Percentiles rank a stretch among this genome's conserved stretches.
Evolutionary conservation across 2,113 vertebrate species (phyloP).

Genomic region (Asarcornis scutulata): DNA sequence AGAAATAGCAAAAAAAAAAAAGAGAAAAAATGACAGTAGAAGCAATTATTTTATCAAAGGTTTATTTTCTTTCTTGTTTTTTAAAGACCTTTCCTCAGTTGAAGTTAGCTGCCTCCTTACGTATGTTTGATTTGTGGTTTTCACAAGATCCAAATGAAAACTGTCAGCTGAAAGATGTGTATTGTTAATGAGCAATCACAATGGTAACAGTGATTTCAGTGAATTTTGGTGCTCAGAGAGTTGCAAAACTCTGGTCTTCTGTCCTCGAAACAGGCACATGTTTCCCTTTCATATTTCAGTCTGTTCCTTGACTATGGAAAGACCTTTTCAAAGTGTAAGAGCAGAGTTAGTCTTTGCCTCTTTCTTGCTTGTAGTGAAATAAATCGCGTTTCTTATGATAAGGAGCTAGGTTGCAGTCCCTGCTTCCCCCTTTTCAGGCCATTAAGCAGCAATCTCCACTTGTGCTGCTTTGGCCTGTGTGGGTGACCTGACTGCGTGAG

Average conservation of each 20-base stretch:
- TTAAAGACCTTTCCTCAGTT: constrained; percentile 63
- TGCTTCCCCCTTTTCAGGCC: not conserved
- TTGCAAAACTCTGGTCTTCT: constrained; percentile 5
- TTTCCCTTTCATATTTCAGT: constrained; percentile 24
- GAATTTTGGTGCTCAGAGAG: constrained; percentile 44
- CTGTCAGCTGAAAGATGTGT: constrained; percentile 64
- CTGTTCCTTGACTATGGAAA: constrained; percentile 17
- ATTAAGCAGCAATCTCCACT: not conserved
- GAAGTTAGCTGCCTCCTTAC: constrained; percentile 66
- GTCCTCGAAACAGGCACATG: not conserved
- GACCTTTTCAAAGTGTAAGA: constrained; percentile 28
- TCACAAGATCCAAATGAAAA: constrained; percentile 61
- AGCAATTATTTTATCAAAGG: constrained; percentile 83
- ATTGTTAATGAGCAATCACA: constrained; percentile 70
- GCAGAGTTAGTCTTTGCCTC: not conserved
- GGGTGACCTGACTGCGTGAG: not conserved
- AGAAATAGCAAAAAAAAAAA: constrained; percentile 77
- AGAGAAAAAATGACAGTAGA: constrained; percentile 75
- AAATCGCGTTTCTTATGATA: not conserved
- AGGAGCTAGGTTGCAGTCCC: not conserved
- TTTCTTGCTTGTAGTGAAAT: constrained; percentile 7
- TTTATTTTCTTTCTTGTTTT: constrained; percentile 72
- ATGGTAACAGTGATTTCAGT: constrained; percentile 44
- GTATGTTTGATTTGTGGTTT: constrained; percentile 72
- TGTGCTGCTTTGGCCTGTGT: not conserved